Conservation (phyloP, 2,113 vertebrate species). For the Phodopus roborovskii region DNA sequence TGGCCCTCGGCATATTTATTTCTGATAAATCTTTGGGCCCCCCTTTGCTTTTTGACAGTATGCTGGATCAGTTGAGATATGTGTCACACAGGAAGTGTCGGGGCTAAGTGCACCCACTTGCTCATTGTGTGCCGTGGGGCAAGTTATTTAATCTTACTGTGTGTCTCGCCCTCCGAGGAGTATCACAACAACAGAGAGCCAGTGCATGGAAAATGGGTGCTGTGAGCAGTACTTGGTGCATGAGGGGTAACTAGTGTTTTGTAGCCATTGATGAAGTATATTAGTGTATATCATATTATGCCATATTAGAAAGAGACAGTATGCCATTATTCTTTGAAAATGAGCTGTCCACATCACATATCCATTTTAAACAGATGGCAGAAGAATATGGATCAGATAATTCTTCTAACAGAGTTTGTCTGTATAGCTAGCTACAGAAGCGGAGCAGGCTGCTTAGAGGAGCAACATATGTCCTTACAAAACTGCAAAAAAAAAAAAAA, state of each 20-base stretch:
- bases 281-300: not conserved
- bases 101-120: not conserved
- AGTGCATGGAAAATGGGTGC: not conserved
- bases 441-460: not conserved
- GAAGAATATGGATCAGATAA: not conserved
- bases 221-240: not conserved
- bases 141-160: not conserved
- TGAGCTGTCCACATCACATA: not conserved
- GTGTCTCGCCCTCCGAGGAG: not conserved
- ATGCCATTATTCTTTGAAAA: not conserved
- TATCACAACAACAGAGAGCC: not conserved
- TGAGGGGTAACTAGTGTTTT: not conserved
- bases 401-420: not conserved
- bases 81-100: fast-evolving
- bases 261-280: not conserved
- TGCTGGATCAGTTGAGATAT: not conserved
- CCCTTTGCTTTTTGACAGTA: not conserved
- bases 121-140: not conserved
- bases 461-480: not conserved
- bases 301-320: not conserved
- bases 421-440: not conserved
- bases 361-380: not conserved
- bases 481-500: not conserved
- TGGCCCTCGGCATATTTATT: not conserved
- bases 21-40: not conserved